Evolutionary conservation across 2,888 invertebrate species (phyloP), one percentile per base, ranked within the genome.

Genomic region (Drosophila maculinotata): DNA sequence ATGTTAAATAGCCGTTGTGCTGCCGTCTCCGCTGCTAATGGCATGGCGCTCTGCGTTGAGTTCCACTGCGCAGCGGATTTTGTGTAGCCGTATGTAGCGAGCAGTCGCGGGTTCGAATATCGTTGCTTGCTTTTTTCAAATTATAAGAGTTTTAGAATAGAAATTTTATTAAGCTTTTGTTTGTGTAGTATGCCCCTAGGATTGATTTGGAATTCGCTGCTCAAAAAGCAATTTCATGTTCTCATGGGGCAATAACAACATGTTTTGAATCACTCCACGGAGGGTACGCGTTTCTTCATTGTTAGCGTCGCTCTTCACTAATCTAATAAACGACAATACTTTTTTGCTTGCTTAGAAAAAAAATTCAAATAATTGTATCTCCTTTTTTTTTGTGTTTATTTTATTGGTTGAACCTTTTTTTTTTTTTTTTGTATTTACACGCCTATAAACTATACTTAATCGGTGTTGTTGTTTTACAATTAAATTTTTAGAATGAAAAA

Each of bases 261-360:
- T 53, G 63, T 63, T 79, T 79, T 69, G 60, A n/a, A 45, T 77
- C 88, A 89, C 89, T 88, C 90, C 89, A 87, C 87, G 84, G 84
- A 70, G 77, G 26, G 57, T 33, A 44, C 57, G 76, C 59, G 69
- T 12, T 0, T 20, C 44, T 53, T 64, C 41, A 35, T 65, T 35
- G 39, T 14, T 38, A 68, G 71, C 76, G 60, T 15, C 14, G 6
- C 65, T 20, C 65, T 59, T 51, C 74, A 71, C 68, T 76, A 39
- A 35, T n/a, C 10, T 6, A 2, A 49, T 54, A 31, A 72, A 53
- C 67, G 41, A 67, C 47, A 66, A 39, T 30, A 10, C n/a, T 10
- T 17, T 23, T 30, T 51, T 41, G 30, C 30, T 6, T 8, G n/a
- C n/a, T n/a, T n/a, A n/a, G n/a, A n/a, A n/a, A n/a, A n/a, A n/a